These are phyloP conservation scores for Zoanthus solanderi DNA, from an alignment of 92 coral and sea anemone species.

Conservation along the genomic window DNA sequence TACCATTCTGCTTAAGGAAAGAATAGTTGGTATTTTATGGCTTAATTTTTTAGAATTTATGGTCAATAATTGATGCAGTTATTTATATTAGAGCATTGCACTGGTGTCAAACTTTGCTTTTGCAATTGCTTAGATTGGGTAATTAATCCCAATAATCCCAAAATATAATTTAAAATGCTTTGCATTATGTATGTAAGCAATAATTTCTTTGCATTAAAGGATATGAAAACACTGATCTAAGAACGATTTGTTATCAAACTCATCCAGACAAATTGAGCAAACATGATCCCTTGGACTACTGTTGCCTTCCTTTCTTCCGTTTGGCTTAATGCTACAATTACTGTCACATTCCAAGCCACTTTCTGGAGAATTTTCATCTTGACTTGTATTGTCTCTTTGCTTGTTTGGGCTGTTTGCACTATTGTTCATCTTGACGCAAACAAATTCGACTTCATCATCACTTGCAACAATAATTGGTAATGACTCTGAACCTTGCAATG, in stretches of 20 bases:
- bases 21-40: too few species aligned
- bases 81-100: too few species aligned
- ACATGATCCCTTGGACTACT: conserved; percentile 76
- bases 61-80: too few species aligned
- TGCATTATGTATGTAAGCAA: too few species aligned
- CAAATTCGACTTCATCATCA: conserved; percentile 71
- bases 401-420: neutral
- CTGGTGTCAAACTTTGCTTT: too few species aligned
- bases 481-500: conserved; percentile 1
- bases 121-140: too few species aligned
- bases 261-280: conserved; percentile 93
- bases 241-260: conserved; percentile 92
- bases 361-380: neutral
- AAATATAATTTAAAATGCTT: too few species aligned
- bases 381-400: conserved; percentile 15
- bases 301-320: conserved; percentile 10
- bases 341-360: neutral
- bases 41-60: too few species aligned
- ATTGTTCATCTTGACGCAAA: conserved; percentile 12
- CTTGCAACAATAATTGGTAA: conserved; percentile 40
- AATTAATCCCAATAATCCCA: too few species aligned
- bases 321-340: neutral
- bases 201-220: conserved; percentile 63
- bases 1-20: too few species aligned
- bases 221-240: conserved; percentile 98